Base-by-base conservation (phyloP, 92 coral and sea anemone species). In the Actinostola sp. region DNA sequence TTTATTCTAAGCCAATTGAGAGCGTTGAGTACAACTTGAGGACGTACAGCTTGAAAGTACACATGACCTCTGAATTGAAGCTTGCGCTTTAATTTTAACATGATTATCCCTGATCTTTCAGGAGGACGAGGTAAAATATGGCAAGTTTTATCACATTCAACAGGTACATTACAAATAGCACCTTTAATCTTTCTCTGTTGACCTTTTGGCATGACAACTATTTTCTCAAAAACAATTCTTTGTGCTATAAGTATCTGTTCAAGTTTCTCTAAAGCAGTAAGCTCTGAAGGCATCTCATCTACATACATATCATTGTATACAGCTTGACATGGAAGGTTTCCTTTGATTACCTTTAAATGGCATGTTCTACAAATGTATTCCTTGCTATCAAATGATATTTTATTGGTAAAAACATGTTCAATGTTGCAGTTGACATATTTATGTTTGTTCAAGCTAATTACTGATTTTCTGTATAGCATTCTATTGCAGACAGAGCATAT, bases 51-150 rank as follows among this genome's bases (percentile, higher is more conserved):
- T 78, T 84, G 76, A 72, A 78, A 84, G 34, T 84, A 84, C 15
- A 84, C 84, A 82, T 76, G 77, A 49, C 92, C 84, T 77, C 84
- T 82, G 58, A 87, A 87, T 63, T 87, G 56, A 26, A 86, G 77
- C 64, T 87, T 87, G 46, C 90, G 59, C 52, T 83, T 83, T n/a
- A 83, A 72, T 76, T 83, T 83, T 49, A 83, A 63, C 78, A 83
- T 60, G 32, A 83, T 76, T 20, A 87, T 87, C 14, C 85, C 89
- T 19, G 92, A 88, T 63, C 89, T 87, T 61, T 87, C 82, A 73
- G 87, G 77, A 19, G 87, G 87, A 21, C 82, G 75, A 42, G 82
- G 87, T 41, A 82, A 46, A 7, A 75, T 67, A 38, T 26, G 63
- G 46, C 86, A 74, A 14, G 77, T 65, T 21, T 80, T 63, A 10